Evolutionary conservation across 2,888 invertebrate species (phyloP).

Genomic region (Trilocha varians): DNA sequence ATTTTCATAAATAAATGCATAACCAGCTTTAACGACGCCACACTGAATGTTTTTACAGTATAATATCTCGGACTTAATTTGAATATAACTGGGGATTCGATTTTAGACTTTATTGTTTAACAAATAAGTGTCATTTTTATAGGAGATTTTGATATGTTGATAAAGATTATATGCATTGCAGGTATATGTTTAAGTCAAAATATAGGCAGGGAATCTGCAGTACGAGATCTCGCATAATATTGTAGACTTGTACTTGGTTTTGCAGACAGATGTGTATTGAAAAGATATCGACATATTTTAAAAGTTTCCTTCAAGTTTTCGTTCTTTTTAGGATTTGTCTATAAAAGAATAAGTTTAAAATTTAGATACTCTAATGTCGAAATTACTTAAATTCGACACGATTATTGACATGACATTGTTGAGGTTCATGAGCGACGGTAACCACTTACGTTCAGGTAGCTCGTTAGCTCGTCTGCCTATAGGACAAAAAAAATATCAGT

Average conservation of each 20-base stretch:
- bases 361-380: too few relatives aligned
- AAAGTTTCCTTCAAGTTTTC: too few relatives aligned
- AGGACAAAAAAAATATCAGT: too few relatives aligned
- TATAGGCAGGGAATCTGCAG: conserved; percentile 7
- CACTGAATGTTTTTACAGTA: conserved; percentile 35
- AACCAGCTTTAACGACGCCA: conserved; percentile 55
- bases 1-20: conserved; percentile 74
- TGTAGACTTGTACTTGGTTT: conserved; percentile 9
- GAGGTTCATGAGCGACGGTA: too few relatives aligned
- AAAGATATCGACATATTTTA: too few relatives aligned
- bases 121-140: conserved; percentile 33
- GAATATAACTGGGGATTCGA: conserved; percentile 43
- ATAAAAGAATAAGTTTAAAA: too few relatives aligned
- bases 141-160: not conserved
- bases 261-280: conserved; percentile 7
- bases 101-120: conserved; percentile 21
- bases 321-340: too few relatives aligned
- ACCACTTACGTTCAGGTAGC: too few relatives aligned
- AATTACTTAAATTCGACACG: too few relatives aligned
- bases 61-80: conserved; percentile 37
- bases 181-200: conserved; percentile 1
- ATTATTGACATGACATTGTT: too few relatives aligned
- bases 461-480: too few relatives aligned
- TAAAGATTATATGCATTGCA: conserved; percentile 6
- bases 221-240: conserved; percentile 12